Evolutionary conservation across 2,888 invertebrate genomes (phyloP).

Genomic region (Hydropsyche betteni): DNA sequence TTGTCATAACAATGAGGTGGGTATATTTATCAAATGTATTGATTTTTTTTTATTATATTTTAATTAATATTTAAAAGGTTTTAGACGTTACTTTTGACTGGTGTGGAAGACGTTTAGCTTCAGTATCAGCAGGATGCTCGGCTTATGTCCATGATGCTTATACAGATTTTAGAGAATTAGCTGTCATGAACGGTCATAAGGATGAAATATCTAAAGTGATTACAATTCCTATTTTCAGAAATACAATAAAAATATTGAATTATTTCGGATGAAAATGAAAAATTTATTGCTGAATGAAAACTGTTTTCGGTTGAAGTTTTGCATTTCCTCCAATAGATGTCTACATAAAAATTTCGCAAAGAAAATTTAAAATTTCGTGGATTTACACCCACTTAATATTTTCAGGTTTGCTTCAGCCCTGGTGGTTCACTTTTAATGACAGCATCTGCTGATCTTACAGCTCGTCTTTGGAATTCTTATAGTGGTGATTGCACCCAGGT

Average conservation of each 20-base stretch:
- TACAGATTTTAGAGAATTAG: constrained; percentile 66
- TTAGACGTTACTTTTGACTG: constrained; percentile 81
- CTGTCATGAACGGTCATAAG: constrained; percentile 71
- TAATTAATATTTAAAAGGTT: constrained; percentile 60
- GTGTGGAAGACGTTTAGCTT: constrained; percentile 76
- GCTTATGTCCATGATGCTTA: constrained; percentile 75
- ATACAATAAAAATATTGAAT: too few species aligned
- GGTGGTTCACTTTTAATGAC: constrained; percentile 78
- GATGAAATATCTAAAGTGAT: constrained; percentile 74
- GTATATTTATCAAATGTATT: constrained; percentile 14
- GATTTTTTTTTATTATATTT: not conserved
- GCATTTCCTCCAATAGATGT: too few species aligned
- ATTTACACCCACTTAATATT: not conserved
- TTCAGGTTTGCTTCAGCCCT: constrained; percentile 81
- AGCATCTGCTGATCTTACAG: constrained; percentile 79
- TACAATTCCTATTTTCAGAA: not conserved
- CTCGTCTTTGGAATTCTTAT: constrained; percentile 76
- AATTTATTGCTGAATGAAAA: not conserved
- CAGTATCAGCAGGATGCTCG: constrained; percentile 79
- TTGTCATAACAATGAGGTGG: constrained; percentile 72
- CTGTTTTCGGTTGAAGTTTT: not conserved
- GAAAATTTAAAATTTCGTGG: too few species aligned
- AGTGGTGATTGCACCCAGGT: constrained; percentile 76
- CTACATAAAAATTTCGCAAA: not conserved
- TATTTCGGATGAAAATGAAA: too few species aligned